These are phyloP conservation scores for Luehdorfia chinensis DNA, from an alignment of 1,140 invertebrate species.

Conservation along the genomic window DNA sequence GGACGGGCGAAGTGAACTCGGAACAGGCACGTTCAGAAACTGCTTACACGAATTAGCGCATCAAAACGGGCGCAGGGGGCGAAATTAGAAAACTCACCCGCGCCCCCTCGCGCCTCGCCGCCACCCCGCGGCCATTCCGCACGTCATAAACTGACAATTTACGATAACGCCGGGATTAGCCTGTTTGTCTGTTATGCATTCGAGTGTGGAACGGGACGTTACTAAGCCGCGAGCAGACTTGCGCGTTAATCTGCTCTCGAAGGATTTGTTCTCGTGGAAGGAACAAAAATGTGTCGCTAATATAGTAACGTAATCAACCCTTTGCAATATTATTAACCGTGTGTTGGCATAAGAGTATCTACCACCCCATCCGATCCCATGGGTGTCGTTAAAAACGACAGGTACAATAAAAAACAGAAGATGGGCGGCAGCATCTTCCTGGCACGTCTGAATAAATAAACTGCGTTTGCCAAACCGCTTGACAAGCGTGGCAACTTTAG, in stretches of 20 bases:
- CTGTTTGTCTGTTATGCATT: slow-evolving; percentile 72
- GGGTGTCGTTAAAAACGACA: too few relatives aligned
- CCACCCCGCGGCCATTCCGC: slow-evolving; percentile 56
- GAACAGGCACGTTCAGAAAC: slow-evolving; percentile 73
- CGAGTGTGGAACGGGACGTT: slow-evolving; percentile 30
- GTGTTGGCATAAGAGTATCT: too few relatives aligned
- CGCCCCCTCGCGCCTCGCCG: slow-evolving; percentile 21
- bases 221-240: slow-evolving; percentile 23
- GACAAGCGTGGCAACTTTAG: too few relatives aligned
- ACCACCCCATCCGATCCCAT: too few relatives aligned
- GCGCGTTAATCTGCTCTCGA: background rate
- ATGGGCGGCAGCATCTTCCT: too few relatives aligned
- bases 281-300: too few relatives aligned
- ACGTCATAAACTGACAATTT: slow-evolving; percentile 77
- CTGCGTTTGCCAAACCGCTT: too few relatives aligned
- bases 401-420: too few relatives aligned
- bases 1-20: slow-evolving; percentile 55
- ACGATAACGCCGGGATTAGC: slow-evolving; percentile 74
- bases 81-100: slow-evolving; percentile 69
- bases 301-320: too few relatives aligned
- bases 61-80: slow-evolving; percentile 65
- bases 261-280: background rate
- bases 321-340: too few relatives aligned
- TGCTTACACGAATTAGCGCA: slow-evolving; percentile 76
- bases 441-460: too few relatives aligned